These are phyloP conservation scores for Sparidentex hasta DNA, from an alignment of 2,797 vertebrate species.

Conservation along the genomic window DNA sequence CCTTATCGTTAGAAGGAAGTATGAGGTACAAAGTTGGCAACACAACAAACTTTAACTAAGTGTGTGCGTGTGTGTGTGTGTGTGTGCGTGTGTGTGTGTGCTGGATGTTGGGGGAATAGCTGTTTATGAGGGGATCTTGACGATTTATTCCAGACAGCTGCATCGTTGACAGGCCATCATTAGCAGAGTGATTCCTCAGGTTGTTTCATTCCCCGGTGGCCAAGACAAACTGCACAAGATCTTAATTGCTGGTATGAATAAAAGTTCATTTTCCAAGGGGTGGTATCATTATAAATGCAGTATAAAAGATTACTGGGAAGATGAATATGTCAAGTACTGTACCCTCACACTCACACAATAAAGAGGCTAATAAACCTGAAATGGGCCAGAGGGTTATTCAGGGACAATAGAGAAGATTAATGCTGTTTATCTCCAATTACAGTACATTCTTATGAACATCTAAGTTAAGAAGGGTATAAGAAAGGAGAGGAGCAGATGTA, in stretches of 20 bases:
- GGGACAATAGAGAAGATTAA: constrained; percentile 79
- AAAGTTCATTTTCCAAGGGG: constrained; percentile 85
- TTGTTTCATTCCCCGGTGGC: constrained; percentile 84
- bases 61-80: constrained; percentile 17
- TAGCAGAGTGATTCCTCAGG: constrained; percentile 87
- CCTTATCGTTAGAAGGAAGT: constrained; percentile 10
- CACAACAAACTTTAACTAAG: constrained; percentile 59
- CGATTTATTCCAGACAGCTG: constrained; percentile 91
- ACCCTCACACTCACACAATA: constrained; percentile 76
- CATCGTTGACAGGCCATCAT: constrained; percentile 89
- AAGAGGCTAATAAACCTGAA: constrained; percentile 79
- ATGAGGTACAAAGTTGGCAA: constrained; percentile 51
- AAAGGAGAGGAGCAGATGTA: constrained; percentile 43
- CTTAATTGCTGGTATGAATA: constrained; percentile 88
- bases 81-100: constrained; percentile 46
- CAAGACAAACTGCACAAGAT: constrained; percentile 86
- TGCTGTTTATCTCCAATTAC: constrained; percentile 80
- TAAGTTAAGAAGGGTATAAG: constrained; percentile 48
- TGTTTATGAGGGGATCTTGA: constrained; percentile 84
- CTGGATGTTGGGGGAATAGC: constrained; percentile 84
- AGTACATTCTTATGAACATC: constrained; percentile 63
- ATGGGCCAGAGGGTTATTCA: constrained; percentile 73
- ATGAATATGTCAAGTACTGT: constrained; percentile 81
- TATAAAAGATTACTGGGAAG: constrained; percentile 78
- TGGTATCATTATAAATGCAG: constrained; percentile 79